Conservation (phyloP, 2,797 vertebrate species). For the Halcyon smyrnensis region DNA sequence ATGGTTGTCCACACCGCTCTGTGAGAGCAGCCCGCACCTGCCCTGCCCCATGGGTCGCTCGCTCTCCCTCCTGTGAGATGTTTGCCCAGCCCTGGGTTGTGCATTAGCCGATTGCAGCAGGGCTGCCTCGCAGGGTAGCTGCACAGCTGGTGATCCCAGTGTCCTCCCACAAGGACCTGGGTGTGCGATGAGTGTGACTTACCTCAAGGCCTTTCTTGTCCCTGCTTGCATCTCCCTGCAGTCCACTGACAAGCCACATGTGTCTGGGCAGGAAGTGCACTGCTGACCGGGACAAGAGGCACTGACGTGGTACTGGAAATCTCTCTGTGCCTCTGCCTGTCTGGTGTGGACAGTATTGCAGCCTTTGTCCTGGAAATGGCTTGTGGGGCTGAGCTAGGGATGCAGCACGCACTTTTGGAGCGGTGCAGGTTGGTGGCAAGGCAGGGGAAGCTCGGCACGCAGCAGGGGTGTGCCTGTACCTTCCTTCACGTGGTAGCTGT, state of each 20-base stretch:
- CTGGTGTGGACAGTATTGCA: background rate
- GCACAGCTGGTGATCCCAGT: background rate
- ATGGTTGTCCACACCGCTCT: fast-evolving
- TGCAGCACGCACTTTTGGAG: fast-evolving
- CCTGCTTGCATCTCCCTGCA: background rate
- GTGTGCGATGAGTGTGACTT: background rate
- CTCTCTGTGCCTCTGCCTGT: background rate
- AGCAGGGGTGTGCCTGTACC: background rate
- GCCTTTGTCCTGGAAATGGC: background rate
- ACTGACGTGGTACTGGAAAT: background rate
- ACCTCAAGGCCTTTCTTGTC: background rate
- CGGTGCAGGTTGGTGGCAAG: background rate
- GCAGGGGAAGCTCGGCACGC: background rate
- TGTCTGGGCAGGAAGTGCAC: background rate
- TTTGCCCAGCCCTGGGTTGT: background rate
- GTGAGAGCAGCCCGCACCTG: fast-evolving
- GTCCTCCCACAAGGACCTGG: background rate
- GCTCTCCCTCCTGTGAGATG: background rate
- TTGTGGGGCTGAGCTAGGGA: background rate
- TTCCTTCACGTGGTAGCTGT: fast-evolving
- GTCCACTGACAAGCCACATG: background rate
- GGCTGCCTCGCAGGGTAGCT: background rate
- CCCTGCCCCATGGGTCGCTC: background rate
- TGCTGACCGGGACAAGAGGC: background rate
- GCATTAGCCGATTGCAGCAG: background rate